These are phyloP conservation scores for Ectropis grisescens DNA, from an alignment of 1,140 invertebrate species.

Conservation along the genomic window DNA sequence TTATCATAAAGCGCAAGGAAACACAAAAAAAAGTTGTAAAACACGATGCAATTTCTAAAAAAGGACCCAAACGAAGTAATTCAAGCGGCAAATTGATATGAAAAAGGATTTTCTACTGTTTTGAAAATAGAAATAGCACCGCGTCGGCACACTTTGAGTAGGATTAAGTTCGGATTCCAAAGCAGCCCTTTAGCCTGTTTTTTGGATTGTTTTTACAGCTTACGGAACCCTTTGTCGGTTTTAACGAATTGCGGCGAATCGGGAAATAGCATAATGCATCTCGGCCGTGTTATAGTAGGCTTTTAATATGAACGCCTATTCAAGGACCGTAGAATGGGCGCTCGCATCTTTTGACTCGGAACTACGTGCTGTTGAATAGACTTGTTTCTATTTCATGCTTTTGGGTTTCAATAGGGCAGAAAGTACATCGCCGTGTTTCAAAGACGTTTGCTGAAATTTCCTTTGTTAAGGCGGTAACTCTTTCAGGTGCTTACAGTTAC, in stretches of 20 bases:
- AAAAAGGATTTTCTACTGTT: constrained; percentile 64
- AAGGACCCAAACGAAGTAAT: constrained; percentile 31
- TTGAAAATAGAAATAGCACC: constrained; percentile 49
- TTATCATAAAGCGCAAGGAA: constrained; percentile 12
- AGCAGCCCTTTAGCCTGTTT: constrained; percentile 28
- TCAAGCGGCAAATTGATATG: constrained; percentile 60
- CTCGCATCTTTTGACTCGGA: constrained; percentile 40
- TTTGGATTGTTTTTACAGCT: constrained; percentile 64
- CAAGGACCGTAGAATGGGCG: constrained; percentile 48
- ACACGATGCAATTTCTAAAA: constrained; percentile 31
- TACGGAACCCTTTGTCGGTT: constrained; percentile 57
- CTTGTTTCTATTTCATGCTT: constrained; percentile 56
- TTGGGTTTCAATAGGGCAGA: constrained; percentile 30
- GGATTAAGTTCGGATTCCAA: constrained; percentile 44
- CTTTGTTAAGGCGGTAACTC: constrained; percentile 15
- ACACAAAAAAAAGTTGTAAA: constrained; percentile 30
- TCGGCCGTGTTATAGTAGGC: constrained; percentile 22
- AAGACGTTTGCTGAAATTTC: constrained; percentile 17
- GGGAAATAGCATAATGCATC: constrained; percentile 27
- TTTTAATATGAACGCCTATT: constrained; percentile 25
- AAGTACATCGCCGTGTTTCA: constrained; percentile 14
- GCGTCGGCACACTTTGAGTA: constrained; percentile 43
- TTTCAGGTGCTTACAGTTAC: constrained; percentile 1
- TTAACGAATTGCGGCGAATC: constrained; percentile 25
- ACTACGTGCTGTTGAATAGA: constrained; percentile 51